Conservation (phyloP, 2,113 vertebrate genomes). For the Rattus rattus region DNA sequence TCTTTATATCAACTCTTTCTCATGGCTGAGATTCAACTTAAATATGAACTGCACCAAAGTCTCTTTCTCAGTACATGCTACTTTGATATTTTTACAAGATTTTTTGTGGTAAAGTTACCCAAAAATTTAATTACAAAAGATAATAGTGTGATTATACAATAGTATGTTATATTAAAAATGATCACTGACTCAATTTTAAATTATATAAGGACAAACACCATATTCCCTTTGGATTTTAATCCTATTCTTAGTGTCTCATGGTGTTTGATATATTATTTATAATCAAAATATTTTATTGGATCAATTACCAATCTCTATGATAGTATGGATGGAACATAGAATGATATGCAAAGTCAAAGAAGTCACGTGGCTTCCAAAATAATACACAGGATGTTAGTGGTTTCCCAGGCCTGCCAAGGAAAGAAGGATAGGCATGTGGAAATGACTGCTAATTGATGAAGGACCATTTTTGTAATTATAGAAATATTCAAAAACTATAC, state of each 20-base stretch:
- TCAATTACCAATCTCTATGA: not conserved
- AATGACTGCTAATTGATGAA: not conserved
- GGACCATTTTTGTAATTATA: not conserved
- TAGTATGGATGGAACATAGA: not conserved
- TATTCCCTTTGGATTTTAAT: not conserved
- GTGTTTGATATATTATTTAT: not conserved
- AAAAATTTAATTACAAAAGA: not conserved
- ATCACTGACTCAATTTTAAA: not conserved
- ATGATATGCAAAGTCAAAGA: slow-evolving; percentile 11
- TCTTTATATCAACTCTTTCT: not conserved
- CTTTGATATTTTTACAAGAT: not conserved
- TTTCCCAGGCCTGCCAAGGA: not conserved
- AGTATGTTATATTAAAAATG: not conserved
- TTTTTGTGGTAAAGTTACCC: not conserved
- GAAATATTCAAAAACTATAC: not conserved
- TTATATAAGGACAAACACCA: not conserved
- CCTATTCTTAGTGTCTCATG: not conserved
- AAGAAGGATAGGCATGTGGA: not conserved
- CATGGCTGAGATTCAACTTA: not conserved
- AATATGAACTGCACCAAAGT: not conserved
- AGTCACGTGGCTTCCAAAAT: not conserved
- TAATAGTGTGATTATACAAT: not conserved
- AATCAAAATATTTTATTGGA: not conserved
- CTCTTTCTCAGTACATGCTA: not conserved
- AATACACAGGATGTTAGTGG: not conserved